Conservation (phyloP, 2,888 invertebrate species). For the Megastigmus dorsalis region DNA sequence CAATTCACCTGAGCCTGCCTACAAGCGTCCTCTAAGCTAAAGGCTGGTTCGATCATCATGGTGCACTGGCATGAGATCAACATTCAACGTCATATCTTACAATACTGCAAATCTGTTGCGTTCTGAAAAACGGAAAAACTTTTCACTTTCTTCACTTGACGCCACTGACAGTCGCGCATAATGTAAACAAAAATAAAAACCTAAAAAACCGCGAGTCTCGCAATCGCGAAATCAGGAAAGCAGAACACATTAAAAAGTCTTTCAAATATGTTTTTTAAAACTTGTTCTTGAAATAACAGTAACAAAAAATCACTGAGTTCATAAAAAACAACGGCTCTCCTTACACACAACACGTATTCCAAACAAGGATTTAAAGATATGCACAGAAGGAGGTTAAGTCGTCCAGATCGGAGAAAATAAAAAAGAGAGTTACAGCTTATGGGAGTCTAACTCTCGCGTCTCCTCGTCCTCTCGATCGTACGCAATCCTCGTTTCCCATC, state of each 20-base stretch:
- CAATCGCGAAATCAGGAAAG: neutral
- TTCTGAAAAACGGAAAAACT: slow-evolving; percentile 25
- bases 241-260: neutral
- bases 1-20: slow-evolving; percentile 70
- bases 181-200: slow-evolving; percentile 15
- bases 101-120: slow-evolving; percentile 1
- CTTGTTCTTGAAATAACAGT: too few relatives aligned
- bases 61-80: slow-evolving; percentile 30
- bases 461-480: neutral
- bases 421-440: slow-evolving; percentile 2
- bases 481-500: neutral
- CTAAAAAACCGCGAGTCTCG: neutral
- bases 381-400: neutral
- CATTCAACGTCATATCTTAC: slow-evolving; percentile 50
- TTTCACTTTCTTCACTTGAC: neutral
- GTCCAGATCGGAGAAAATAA: neutral
- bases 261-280: too few relatives aligned
- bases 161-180: neutral
- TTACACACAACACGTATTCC: neutral
- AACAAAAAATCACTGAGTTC: neutral
- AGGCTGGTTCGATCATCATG: slow-evolving; percentile 72
- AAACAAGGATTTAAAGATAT: neutral
- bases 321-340: neutral
- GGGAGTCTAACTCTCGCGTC: slow-evolving; percentile 17
- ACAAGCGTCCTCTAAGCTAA: slow-evolving; percentile 72